These are phyloP conservation scores for Eubucco bourcierii DNA, from an alignment of 2,113 vertebrate genomes.

Conservation along the genomic window DNA sequence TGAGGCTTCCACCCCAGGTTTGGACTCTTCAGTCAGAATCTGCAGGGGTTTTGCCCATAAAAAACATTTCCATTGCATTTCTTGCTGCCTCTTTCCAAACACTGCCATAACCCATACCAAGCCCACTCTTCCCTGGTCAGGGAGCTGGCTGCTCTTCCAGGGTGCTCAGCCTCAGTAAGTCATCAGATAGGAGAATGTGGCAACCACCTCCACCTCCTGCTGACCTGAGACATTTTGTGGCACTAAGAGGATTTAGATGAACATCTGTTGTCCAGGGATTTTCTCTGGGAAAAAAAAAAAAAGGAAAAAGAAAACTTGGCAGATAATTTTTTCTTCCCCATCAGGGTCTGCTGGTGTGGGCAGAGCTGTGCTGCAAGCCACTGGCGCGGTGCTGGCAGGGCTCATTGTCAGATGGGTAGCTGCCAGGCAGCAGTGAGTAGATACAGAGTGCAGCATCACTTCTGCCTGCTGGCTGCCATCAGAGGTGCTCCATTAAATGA, in stretches of 20 bases:
- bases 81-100: not conserved
- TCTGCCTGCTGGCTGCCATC: not conserved
- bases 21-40: not conserved
- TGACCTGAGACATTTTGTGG: not conserved
- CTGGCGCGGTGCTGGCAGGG: not conserved
- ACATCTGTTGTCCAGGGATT: constrained; percentile 52
- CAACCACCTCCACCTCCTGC: not conserved
- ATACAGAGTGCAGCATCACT: not conserved
- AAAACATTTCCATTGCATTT: not conserved
- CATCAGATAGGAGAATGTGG: not conserved
- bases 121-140: not conserved
- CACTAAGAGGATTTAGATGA: constrained; percentile 54
- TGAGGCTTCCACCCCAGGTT: not conserved
- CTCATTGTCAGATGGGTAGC: not conserved
- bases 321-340: not conserved
- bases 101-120: not conserved
- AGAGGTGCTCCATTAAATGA: not conserved
- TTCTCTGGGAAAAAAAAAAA: not conserved
- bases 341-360: not conserved
- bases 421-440: not conserved
- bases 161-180: not conserved
- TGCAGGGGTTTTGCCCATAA: not conserved
- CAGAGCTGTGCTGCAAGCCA: not conserved
- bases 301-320: not conserved
- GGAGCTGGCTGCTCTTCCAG: not conserved